Percentiles rank a stretch among this genome's conserved stretches.
phyloP scores from a whole-genome alignment of 2,113 vertebrate genomes.

The Triplophysa rosa region DNA sequence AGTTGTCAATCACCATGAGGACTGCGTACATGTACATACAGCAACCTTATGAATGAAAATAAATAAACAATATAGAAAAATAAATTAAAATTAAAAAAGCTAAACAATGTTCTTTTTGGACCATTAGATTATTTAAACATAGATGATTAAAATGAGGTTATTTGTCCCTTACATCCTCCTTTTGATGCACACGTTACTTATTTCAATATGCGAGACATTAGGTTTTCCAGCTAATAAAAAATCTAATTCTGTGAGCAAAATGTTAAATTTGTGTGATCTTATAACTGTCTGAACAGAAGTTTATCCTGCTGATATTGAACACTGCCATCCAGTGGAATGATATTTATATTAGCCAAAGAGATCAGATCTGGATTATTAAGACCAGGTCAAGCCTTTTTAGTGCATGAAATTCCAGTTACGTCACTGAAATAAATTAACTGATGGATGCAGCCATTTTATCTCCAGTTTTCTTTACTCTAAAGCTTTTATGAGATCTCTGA shows the following conservation, averaged over 20 bases:
- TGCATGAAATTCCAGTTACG: neutral
- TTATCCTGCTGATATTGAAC: neutral
- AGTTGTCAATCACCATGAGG: neutral
- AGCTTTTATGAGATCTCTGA: neutral
- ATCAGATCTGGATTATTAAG: conserved; percentile 6
- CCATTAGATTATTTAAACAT: neutral
- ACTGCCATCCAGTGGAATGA: conserved; percentile 42
- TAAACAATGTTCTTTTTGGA: neutral
- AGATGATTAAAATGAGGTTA: no score
- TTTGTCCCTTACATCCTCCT: no score
- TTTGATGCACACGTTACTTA: neutral
- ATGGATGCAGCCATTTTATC: neutral
- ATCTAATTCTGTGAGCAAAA: conserved; percentile 22
- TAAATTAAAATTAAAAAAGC: conserved; percentile 5
- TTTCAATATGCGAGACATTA: neutral
- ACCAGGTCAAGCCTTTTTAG: neutral
- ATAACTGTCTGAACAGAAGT: neutral
- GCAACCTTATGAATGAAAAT: neutral
- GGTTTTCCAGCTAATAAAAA: neutral
- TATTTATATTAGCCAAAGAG: neutral
- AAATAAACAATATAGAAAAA: neutral
- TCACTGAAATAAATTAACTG: neutral
- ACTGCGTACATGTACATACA: neutral
- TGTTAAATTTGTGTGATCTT: conserved; percentile 4
- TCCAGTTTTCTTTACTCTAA: neutral